These are phyloP conservation scores for Zophobas atratus DNA, from an alignment of 1,140 invertebrate species.

Conservation along the genomic window DNA sequence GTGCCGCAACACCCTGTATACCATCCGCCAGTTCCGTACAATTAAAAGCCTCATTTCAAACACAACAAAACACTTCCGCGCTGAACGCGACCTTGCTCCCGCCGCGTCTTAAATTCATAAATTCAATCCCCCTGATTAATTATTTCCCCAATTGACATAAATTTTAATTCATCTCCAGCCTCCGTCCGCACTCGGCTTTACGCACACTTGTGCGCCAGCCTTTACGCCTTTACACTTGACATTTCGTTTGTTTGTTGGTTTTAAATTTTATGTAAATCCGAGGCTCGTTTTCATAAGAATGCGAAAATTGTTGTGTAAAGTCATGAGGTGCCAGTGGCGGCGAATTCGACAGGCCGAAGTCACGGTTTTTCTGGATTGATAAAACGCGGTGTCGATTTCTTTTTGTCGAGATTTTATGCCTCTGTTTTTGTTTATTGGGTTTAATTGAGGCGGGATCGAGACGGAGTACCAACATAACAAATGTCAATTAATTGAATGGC, in stretches of 20 bases:
- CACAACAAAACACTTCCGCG: no score
- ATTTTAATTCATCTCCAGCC: neutral
- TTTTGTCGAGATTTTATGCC: neutral
- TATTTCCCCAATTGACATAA: neutral
- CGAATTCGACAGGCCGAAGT: neutral
- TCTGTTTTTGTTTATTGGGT: neutral
- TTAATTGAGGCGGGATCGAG: neutral
- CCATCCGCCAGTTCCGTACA: no score
- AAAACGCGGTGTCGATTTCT: neutral
- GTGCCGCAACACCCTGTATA: no score
- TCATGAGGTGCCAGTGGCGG: neutral
- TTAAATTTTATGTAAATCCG: conserved; percentile 2
- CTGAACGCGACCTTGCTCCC: no score
- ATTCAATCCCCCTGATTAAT: neutral
- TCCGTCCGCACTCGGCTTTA: neutral
- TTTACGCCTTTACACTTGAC: conserved; percentile 2
- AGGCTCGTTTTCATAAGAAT: neutral
- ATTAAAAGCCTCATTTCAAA: no score
- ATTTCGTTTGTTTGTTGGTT: conserved; percentile 2
- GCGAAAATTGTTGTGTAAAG: neutral
- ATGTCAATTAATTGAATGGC: neutral
- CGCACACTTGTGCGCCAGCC: neutral
- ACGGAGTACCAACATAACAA: neutral
- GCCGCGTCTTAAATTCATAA: neutral
- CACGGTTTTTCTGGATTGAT: neutral